These are phyloP conservation scores for Liolophura sinensis DNA, from an alignment of 1,140 invertebrate genomes.

Conservation along the genomic window DNA sequence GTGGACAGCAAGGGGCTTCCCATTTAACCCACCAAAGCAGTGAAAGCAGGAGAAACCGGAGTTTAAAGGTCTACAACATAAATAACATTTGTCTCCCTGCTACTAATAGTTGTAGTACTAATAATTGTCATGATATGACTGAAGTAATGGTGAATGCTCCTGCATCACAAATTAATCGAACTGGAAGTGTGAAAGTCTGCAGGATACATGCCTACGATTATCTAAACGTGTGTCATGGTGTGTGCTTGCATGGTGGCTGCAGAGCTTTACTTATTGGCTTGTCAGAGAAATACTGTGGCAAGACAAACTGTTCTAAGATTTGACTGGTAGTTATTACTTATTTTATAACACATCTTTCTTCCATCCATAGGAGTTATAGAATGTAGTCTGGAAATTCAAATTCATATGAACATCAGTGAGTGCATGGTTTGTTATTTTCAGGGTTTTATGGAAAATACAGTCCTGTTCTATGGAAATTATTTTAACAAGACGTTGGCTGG, in stretches of 20 bases:
- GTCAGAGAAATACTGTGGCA: neutral
- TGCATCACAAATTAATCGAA: too few species aligned
- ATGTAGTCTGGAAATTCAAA: too few species aligned
- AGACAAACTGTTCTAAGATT: neutral
- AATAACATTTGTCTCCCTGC: too few species aligned
- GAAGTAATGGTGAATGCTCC: neutral
- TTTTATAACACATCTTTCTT: conserved; percentile 3
- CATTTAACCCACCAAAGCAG: too few species aligned
- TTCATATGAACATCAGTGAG: neutral
- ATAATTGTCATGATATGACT: neutral
- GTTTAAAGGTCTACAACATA: too few species aligned
- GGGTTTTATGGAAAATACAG: conserved; percentile 75
- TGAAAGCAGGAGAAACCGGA: too few species aligned
- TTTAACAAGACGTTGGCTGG: conserved; percentile 28
- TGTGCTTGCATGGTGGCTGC: neutral
- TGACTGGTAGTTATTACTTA: neutral
- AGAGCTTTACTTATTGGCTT: neutral
- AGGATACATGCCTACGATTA: too few species aligned
- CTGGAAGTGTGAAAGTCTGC: neutral
- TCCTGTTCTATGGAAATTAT: conserved; percentile 83
- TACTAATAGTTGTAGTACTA: too few species aligned
- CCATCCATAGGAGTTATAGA: conserved; percentile 6
- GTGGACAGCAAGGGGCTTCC: too few species aligned
- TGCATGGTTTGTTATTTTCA: conserved; percentile 26
- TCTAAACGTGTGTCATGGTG: too few species aligned